phyloP scores from a whole-genome alignment of 2,797 vertebrate species.

The Pangasius mekongensis region DNA sequence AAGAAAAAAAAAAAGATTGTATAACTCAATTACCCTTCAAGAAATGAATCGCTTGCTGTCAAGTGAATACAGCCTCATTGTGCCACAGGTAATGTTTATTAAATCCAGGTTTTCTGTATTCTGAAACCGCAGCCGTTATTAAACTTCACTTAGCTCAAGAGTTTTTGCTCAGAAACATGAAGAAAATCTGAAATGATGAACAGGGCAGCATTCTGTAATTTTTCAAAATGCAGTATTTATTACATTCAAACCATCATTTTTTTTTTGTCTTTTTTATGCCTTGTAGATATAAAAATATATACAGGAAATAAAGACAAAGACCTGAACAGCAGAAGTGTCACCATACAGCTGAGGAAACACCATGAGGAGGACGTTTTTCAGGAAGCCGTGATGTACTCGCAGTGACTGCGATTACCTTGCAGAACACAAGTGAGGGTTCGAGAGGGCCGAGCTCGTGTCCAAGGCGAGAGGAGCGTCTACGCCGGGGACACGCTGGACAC shows the following conservation, averaged over 20 bases:
- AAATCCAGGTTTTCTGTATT: too few relatives aligned
- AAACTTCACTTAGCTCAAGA: not conserved
- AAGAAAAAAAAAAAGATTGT: not conserved
- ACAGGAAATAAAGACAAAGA: constrained; percentile 23
- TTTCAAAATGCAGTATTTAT: constrained; percentile 49
- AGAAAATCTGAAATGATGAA: not conserved
- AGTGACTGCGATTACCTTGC: not conserved
- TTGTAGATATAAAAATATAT: constrained; percentile 53
- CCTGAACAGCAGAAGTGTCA: not conserved
- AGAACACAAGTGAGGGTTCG: not conserved
- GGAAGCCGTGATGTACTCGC: not conserved
- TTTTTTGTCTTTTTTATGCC: constrained; percentile 34
- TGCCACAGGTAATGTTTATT: not conserved
- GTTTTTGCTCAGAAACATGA: not conserved
- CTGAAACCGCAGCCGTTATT: not conserved
- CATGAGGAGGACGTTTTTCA: not conserved
- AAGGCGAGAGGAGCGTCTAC: constrained; percentile 52
- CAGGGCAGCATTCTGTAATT: not conserved
- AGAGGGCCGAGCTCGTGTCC: not conserved
- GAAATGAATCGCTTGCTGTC: not conserved
- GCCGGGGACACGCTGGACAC: constrained; percentile 76
- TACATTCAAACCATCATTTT: constrained; percentile 24
- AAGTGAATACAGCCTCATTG: not conserved
- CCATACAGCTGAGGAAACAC: not conserved
- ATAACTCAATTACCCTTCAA: not conserved